Conservation (phyloP, 2,113 vertebrate genomes). For the Tachycineta bicolor region DNA sequence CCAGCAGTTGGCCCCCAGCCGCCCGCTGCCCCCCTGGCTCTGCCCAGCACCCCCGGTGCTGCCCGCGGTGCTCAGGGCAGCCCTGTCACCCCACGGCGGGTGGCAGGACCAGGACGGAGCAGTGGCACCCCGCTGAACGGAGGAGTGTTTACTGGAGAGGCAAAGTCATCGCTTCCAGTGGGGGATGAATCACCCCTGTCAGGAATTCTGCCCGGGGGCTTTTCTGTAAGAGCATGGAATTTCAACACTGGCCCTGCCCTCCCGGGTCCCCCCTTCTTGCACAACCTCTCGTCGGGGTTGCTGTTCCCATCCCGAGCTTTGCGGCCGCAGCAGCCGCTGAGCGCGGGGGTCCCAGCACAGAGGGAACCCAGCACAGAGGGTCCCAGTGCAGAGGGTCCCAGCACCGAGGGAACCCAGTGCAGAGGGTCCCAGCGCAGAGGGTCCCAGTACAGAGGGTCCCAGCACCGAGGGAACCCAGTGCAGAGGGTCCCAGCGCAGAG, state of each 20-base stretch:
- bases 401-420: no score
- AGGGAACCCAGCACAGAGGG: no score
- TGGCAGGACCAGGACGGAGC: background rate
- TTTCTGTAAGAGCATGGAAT: slow-evolving; percentile 42
- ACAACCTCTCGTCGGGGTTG: background rate
- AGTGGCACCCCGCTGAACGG: background rate
- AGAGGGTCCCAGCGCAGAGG: fast-evolving
- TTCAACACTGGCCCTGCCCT: slow-evolving; percentile 22
- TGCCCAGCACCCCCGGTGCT: fast-evolving
- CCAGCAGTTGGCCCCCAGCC: background rate
- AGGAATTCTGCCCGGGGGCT: slow-evolving; percentile 57
- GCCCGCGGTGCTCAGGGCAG: background rate
- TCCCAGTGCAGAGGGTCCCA: no score
- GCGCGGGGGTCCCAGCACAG: background rate
- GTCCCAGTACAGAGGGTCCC: no score
- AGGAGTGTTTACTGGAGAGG: slow-evolving; percentile 36
- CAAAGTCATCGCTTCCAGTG: slow-evolving; percentile 42
- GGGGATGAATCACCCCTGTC: slow-evolving; percentile 57
- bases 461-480: fast-evolving
- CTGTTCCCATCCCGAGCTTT: background rate
- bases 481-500: background rate
- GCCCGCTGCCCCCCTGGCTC: fast-evolving
- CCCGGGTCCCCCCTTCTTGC: slow-evolving; percentile 27
- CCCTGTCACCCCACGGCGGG: background rate
- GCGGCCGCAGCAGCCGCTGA: background rate